Conservation (phyloP, 2,888 invertebrate genomes). For the Mesorhabditis sp. region DNA sequence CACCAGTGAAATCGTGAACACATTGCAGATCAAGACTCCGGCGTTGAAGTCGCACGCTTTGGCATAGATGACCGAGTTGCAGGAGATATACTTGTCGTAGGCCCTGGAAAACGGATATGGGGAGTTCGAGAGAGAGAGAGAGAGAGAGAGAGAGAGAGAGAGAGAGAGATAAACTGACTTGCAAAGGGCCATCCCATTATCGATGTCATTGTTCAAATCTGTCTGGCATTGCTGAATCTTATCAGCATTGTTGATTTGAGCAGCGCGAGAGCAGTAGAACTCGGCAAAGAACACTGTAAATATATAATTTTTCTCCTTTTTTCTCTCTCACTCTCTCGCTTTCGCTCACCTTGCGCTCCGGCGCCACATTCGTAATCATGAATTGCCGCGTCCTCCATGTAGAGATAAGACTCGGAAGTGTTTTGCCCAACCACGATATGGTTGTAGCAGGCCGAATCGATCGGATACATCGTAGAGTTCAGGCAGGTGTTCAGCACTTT, state of each 20-base stretch:
- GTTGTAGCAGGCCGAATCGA: background rate
- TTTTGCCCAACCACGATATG: background rate
- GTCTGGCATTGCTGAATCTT: background rate
- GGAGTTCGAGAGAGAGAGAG: no score
- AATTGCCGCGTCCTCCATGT: background rate
- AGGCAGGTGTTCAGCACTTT: background rate
- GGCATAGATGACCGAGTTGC: no score
- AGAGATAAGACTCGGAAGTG: background rate
- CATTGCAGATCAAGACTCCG: no score
- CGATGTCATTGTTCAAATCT: background rate
- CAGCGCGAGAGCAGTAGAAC: background rate
- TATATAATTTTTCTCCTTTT: background rate
- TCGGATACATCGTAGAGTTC: background rate
- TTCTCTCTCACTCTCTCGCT: background rate
- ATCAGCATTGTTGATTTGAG: background rate
- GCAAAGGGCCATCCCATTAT: background rate
- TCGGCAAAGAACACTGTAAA: conserved; percentile 3
- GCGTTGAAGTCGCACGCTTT: no score
- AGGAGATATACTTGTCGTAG: background rate
- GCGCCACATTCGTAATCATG: background rate
- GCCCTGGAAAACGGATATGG: background rate
- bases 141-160: no score
- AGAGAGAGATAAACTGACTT: background rate
- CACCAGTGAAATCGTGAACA: no score
- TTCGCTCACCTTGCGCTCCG: background rate